Evolutionary conservation across 2,797 vertebrate genomes (phyloP).

Genomic region (Aphelocoma californica): DNA sequence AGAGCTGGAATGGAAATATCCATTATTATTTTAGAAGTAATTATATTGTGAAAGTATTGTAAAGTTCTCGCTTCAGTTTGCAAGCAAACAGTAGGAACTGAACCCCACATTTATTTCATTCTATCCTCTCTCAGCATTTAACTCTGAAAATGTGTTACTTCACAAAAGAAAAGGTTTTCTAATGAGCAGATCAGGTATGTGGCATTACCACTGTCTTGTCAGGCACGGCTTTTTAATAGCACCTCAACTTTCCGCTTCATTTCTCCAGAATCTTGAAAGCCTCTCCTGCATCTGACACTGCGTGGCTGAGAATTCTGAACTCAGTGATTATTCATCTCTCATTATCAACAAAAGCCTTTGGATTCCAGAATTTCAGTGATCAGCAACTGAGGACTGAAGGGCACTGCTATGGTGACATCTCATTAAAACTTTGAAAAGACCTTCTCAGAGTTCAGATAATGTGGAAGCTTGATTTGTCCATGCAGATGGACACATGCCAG

Average conservation of each 20-base stretch:
- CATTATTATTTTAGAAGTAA: background rate
- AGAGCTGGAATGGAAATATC: background rate
- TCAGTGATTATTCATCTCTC: conserved; percentile 25
- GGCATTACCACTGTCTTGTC: background rate
- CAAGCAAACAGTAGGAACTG: background rate
- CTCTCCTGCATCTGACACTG: background rate
- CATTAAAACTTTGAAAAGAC: conserved; percentile 66
- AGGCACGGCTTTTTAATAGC: background rate
- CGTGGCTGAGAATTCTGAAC: conserved; percentile 4
- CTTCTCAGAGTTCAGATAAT: conserved; percentile 36
- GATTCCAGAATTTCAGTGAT: conserved; percentile 26
- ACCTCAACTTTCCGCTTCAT: conserved; percentile 9
- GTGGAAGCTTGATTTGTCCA: conserved; percentile 17
- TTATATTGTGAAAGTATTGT: background rate
- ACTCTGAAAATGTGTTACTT: background rate
- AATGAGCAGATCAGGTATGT: background rate
- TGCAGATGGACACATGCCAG: conserved; percentile 39
- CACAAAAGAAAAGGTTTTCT: background rate
- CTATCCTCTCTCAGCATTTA: background rate
- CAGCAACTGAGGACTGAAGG: background rate
- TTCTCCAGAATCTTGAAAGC: conserved; percentile 40
- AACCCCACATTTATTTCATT: background rate
- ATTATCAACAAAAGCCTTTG: conserved; percentile 39
- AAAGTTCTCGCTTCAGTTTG: background rate
- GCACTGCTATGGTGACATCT: conserved; percentile 8